These are phyloP conservation scores for Pachyramphus minor DNA, from an alignment of 2,113 vertebrate species.

Conservation along the genomic window DNA sequence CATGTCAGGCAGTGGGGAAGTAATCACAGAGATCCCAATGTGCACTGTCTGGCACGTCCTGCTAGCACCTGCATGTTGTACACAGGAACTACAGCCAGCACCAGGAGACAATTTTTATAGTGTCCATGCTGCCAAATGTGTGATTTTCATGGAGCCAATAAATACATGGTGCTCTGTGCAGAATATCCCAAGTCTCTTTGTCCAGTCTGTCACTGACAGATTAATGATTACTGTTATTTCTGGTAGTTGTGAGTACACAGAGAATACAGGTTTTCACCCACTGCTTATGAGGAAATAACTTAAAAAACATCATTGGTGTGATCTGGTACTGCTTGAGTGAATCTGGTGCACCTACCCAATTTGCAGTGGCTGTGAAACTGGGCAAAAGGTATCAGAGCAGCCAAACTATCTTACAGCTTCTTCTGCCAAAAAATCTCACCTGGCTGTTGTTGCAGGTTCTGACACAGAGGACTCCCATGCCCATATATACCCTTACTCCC, in stretches of 20 bases:
- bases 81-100: not conserved
- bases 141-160: not conserved
- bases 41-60: not conserved
- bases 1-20: not conserved
- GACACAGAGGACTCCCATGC: not conserved
- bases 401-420: not conserved
- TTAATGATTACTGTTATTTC: accelerated
- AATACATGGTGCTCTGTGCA: not conserved
- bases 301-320: not conserved
- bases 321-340: not conserved
- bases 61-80: not conserved
- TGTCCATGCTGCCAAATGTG: not conserved
- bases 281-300: not conserved
- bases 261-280: not conserved
- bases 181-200: not conserved
- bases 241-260: not conserved
- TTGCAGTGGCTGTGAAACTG: not conserved
- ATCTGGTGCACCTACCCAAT: not conserved
- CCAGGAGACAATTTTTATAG: not conserved
- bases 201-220: not conserved
- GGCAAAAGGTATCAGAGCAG: not conserved
- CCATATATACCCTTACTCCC: too few species aligned
- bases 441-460: not conserved
- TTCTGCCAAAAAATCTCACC: not conserved
- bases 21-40: not conserved